Conservation (phyloP, 2,113 vertebrate genomes). For the Apteryx mantelli region DNA sequence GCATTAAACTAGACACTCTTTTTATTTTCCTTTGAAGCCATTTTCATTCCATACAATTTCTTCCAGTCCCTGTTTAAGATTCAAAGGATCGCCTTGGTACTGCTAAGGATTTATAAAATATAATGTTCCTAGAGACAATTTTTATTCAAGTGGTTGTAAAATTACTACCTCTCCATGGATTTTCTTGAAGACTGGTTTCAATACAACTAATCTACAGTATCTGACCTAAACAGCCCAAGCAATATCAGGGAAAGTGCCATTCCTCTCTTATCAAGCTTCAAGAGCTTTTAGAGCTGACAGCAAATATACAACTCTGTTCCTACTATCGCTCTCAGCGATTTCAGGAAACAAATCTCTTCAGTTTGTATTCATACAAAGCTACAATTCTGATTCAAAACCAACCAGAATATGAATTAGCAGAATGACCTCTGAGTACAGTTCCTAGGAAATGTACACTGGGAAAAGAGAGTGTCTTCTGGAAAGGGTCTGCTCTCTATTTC, state of each 20-base stretch:
- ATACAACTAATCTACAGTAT: slow-evolving; percentile 6
- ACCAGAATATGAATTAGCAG: neutral
- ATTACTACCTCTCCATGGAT: neutral
- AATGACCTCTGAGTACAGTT: neutral
- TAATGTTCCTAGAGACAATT: neutral
- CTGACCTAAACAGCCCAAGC: slow-evolving; percentile 11
- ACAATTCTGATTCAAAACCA: slow-evolving; percentile 1
- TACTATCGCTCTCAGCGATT: neutral
- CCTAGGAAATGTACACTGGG: neutral
- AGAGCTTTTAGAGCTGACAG: slow-evolving; percentile 14
- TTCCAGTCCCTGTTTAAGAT: neutral
- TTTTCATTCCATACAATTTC: neutral
- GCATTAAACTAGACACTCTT: neutral
- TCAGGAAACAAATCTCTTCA: neutral
- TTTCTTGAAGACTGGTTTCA: slow-evolving; percentile 2
- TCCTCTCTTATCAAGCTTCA: slow-evolving; percentile 32
- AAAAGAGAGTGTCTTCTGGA: neutral
- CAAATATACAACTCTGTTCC: neutral
- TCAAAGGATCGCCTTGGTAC: neutral
- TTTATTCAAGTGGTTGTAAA: slow-evolving; percentile 30
- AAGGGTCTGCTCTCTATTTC: neutral
- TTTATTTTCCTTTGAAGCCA: neutral
- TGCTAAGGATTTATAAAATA: neutral
- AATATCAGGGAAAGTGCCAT: neutral
- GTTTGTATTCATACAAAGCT: neutral